These are phyloP conservation scores for Empidonax alnorum DNA, from an alignment of 2,113 vertebrate genomes.

Conservation along the genomic window DNA sequence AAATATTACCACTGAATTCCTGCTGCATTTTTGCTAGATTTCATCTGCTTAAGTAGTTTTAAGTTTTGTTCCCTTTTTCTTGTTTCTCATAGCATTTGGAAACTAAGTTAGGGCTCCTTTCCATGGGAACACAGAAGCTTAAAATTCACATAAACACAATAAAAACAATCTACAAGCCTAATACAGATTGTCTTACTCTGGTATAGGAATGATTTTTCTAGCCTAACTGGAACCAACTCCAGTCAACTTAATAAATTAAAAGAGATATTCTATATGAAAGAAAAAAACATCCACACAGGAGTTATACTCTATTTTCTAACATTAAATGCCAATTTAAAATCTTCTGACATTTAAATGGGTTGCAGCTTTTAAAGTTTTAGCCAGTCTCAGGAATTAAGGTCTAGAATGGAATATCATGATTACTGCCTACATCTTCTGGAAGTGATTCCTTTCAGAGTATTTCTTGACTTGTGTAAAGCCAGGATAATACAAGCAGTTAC, in stretches of 20 bases:
- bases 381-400: not conserved
- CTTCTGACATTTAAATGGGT: not conserved
- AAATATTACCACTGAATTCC: not conserved
- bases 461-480: not conserved
- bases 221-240: not conserved
- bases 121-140: not conserved
- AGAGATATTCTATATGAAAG: not conserved
- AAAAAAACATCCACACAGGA: not conserved
- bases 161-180: not conserved
- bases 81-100: not conserved
- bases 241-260: not conserved
- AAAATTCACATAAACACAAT: not conserved
- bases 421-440: not conserved
- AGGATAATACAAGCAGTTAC: not conserved
- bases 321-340: not conserved
- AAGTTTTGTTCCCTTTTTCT: not conserved
- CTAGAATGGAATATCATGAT: not conserved
- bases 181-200: not conserved
- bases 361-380: not conserved
- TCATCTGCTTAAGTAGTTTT: not conserved
- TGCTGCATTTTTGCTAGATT: not conserved
- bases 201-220: not conserved
- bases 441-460: not conserved
- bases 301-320: not conserved
- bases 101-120: not conserved